phyloP scores from a whole-genome alignment of 2,888 invertebrate species.

The Pristionchus maxplancki region DNA sequence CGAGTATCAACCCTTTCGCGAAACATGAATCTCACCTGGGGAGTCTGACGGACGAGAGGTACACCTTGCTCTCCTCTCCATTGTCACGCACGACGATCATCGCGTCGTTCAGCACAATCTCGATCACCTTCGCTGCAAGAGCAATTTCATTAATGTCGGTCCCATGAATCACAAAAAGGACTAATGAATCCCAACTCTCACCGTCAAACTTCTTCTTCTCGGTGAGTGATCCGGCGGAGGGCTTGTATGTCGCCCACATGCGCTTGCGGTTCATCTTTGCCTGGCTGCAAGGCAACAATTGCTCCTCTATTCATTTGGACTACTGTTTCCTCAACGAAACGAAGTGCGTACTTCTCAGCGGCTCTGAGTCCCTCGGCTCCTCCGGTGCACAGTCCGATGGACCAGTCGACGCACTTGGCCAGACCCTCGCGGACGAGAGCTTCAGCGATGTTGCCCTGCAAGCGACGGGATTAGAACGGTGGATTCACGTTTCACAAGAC shows the following conservation, averaged over 20 bases:
- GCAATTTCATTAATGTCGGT: too few relatives aligned
- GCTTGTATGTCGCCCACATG: constrained; percentile 93
- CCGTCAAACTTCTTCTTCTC: constrained; percentile 64
- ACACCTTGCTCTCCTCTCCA: constrained; percentile 90
- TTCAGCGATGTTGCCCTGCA: constrained; percentile 90
- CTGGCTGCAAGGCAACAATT: constrained; percentile 76
- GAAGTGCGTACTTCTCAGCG: constrained; percentile 84
- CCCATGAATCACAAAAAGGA: background rate
- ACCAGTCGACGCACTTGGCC: constrained; percentile 95
- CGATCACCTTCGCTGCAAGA: constrained; percentile 80
- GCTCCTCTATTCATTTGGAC: background rate
- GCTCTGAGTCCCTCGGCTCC: constrained; percentile 89
- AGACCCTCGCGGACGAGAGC: constrained; percentile 90
- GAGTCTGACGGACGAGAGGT: constrained; percentile 94
- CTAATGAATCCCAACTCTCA: background rate
- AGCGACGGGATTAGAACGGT: background rate
- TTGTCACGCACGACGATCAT: constrained; percentile 88
- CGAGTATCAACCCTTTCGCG: background rate
- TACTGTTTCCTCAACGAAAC: background rate
- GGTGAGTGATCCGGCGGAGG: constrained; percentile 77
- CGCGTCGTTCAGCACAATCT: constrained; percentile 95
- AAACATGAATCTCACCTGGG: constrained; percentile 84
- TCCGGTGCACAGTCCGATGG: constrained; percentile 88
- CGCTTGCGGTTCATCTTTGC: constrained; percentile 91
- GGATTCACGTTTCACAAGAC: background rate